Evolutionary conservation across 2,797 vertebrate species (phyloP).

Genomic region (Ceyx erithaca): DNA sequence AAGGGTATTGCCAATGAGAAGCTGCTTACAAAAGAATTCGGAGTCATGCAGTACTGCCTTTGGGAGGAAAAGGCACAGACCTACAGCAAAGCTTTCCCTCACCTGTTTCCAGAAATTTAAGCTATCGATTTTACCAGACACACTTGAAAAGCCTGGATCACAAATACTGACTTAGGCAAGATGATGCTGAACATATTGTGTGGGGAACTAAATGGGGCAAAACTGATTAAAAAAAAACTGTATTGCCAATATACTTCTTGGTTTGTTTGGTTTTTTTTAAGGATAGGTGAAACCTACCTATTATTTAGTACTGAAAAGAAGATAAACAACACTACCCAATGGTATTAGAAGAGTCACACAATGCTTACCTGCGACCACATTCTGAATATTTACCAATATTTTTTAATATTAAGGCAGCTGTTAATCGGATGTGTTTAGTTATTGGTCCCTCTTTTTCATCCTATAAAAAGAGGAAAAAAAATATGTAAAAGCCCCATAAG

Average conservation of each 20-base stretch:
- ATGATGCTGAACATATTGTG: neutral
- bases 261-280: neutral
- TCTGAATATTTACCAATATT: constrained; percentile 99
- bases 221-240: neutral
- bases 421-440: constrained; percentile 99
- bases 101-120: neutral
- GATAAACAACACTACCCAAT: neutral
- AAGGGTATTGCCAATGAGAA: neutral
- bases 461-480: constrained; percentile 72
- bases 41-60: neutral
- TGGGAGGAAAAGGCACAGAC: neutral
- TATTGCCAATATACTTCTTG: neutral
- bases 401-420: constrained; percentile 99
- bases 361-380: constrained; percentile 96
- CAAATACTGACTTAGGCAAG: neutral
- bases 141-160: neutral
- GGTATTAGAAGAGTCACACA: neutral
- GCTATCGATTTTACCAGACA: neutral
- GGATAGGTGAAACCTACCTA: neutral
- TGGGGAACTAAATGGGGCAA: neutral
- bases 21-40: neutral
- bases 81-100: neutral
- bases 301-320: neutral
- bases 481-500: constrained; percentile 12
- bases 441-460: constrained; percentile 99